phyloP scores from a whole-genome alignment of 2,113 vertebrate genomes.

The Pleuronectes platessa region DNA sequence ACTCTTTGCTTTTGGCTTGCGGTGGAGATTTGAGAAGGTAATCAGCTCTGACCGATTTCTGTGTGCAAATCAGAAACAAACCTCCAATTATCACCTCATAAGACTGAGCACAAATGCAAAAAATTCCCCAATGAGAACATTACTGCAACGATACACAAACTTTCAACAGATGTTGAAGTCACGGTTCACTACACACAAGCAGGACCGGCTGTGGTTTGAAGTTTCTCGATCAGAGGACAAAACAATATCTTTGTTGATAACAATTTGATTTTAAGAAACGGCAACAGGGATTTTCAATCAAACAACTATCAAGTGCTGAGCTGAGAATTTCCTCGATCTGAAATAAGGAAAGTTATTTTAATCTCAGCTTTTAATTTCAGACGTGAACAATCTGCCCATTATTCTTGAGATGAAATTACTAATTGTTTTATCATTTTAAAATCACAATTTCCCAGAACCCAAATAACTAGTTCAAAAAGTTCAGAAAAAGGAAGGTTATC shows the following conservation, averaged over 20 bases:
- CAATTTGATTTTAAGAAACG: too few relatives aligned
- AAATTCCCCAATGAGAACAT: background rate
- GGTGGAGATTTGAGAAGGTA: background rate
- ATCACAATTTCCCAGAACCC: background rate
- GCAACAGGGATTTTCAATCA: too few relatives aligned
- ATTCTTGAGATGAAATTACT: background rate
- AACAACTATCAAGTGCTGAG: too few relatives aligned
- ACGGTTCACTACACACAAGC: background rate
- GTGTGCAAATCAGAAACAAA: background rate
- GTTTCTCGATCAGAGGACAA: background rate
- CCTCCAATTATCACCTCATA: background rate
- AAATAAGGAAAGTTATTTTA: too few relatives aligned
- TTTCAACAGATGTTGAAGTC: background rate
- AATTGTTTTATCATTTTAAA: background rate
- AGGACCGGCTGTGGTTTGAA: background rate
- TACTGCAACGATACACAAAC: background rate
- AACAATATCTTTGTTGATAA: background rate
- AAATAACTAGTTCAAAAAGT: background rate
- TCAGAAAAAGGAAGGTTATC: background rate
- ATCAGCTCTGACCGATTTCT: background rate
- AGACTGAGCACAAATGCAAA: background rate
- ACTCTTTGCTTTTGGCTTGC: constrained; percentile 8
- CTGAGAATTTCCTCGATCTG: too few relatives aligned
- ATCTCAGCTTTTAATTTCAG: background rate
- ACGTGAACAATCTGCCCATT: background rate